These are phyloP conservation scores for Salpingus planirostris DNA, from an alignment of 2,888 invertebrate species.

Conservation along the genomic window DNA sequence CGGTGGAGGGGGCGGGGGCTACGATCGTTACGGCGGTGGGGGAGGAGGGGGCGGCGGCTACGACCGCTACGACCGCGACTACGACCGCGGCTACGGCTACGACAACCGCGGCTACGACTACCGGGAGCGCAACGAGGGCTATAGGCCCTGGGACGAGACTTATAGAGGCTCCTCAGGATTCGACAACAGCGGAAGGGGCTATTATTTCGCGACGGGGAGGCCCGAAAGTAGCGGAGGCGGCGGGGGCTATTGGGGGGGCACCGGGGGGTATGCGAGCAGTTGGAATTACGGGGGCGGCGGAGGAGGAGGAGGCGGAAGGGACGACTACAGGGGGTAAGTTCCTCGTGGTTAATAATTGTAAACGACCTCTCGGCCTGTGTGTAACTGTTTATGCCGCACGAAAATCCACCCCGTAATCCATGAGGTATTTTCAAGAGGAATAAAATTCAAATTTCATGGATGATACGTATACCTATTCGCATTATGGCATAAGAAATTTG, in stretches of 20 bases:
- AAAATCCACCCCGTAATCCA: too few species aligned
- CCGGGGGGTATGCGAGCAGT: not conserved
- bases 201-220: conserved; percentile 50
- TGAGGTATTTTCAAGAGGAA: too few species aligned
- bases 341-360: too few species aligned
- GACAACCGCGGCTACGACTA: conserved; percentile 41
- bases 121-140: conserved; percentile 35
- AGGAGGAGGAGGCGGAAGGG: conserved; percentile 8
- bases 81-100: conserved; percentile 28
- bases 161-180: conserved; percentile 55
- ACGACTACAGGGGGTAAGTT: conserved; percentile 9
- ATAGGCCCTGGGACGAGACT: conserved; percentile 48
- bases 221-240: conserved; percentile 37
- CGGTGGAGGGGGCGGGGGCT: conserved; percentile 9
- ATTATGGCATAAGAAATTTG: too few species aligned
- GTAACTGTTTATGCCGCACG: too few species aligned
- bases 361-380: too few species aligned
- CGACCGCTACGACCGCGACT: conserved; percentile 8
- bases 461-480: too few species aligned
- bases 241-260: not conserved
- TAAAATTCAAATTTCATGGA: too few species aligned
- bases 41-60: conserved; percentile 9
- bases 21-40: conserved; percentile 9
- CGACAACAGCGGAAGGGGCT: conserved; percentile 52
- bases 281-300: not conserved